Percentiles rank a stretch among this genome's conserved stretches.
Evolutionary conservation across 2,113 vertebrate genomes (phyloP).

Genomic region (Empidonax alnorum): DNA sequence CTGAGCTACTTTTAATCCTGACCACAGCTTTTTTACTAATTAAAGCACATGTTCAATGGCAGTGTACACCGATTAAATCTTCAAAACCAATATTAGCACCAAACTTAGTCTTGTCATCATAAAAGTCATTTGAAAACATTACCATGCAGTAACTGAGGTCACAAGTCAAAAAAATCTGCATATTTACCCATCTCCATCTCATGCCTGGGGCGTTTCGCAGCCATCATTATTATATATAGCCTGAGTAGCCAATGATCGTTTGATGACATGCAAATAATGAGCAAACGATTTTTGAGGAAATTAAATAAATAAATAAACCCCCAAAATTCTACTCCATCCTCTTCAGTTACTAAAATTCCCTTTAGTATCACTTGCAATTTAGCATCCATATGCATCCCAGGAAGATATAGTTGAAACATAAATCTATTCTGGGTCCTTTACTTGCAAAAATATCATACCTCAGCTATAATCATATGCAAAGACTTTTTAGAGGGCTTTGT

Average conservation of each 20-base stretch:
- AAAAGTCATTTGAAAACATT: conserved; percentile 66
- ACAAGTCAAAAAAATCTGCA: conserved; percentile 57
- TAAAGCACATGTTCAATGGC: conserved; percentile 34
- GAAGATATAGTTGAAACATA: conserved; percentile 65
- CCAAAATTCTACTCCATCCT: background rate
- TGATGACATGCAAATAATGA: conserved; percentile 24
- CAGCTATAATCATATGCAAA: conserved; percentile 70
- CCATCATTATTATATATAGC: conserved; percentile 8
- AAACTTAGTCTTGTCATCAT: conserved; percentile 53
- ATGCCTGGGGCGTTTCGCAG: background rate
- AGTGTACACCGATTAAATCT: conserved; percentile 15
- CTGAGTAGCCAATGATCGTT: background rate
- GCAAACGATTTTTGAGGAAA: background rate
- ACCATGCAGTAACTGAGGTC: conserved; percentile 56
- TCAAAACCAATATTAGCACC: conserved; percentile 53
- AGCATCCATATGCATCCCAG: conserved; percentile 66
- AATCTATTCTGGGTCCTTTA: conserved; percentile 68
- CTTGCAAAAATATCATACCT: conserved; percentile 71
- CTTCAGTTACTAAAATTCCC: conserved; percentile 44
- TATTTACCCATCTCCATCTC: conserved; percentile 61
- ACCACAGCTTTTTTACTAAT: conserved; percentile 38
- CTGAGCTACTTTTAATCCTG: conserved; percentile 1
- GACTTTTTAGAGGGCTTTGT: conserved; percentile 70
- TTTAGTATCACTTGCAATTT: conserved; percentile 61
- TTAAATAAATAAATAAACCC: background rate